phyloP scores from a whole-genome alignment of 1,140 invertebrate species.

The Wasmannia auropunctata region DNA sequence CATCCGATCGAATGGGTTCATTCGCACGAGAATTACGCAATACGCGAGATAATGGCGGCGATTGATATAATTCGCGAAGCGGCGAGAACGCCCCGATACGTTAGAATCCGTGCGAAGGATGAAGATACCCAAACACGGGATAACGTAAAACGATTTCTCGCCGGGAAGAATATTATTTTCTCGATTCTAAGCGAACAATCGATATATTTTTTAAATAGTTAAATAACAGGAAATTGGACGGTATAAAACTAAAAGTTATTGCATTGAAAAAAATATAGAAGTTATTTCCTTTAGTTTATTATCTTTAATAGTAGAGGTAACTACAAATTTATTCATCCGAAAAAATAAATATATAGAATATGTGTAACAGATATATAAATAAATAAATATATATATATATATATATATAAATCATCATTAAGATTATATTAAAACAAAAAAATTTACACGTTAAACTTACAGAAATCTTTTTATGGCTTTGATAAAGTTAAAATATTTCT shows the following conservation, averaged over 20 bases:
- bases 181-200: neutral
- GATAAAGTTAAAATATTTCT: neutral
- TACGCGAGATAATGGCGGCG: constrained; percentile 44
- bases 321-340: neutral
- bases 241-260: neutral
- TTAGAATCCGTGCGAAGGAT: constrained; percentile 3
- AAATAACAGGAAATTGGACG: constrained; percentile 38
- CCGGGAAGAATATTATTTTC: constrained; percentile 10
- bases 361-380: too few relatives aligned
- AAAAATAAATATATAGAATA: neutral
- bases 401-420: too few relatives aligned
- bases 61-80: constrained; percentile 37
- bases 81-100: neutral
- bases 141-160: neutral
- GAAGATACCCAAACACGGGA: constrained; percentile 9
- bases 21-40: constrained; percentile 55
- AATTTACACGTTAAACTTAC: neutral
- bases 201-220: constrained; percentile 10
- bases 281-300: neutral
- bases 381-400: neutral
- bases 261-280: neutral
- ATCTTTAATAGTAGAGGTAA: neutral
- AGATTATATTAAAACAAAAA: neutral
- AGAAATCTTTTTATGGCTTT: neutral
- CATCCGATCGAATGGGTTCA: constrained; percentile 39